Evolutionary conservation across 1,140 invertebrate species (phyloP).

Genomic region (Wasmannia auropunctata): DNA sequence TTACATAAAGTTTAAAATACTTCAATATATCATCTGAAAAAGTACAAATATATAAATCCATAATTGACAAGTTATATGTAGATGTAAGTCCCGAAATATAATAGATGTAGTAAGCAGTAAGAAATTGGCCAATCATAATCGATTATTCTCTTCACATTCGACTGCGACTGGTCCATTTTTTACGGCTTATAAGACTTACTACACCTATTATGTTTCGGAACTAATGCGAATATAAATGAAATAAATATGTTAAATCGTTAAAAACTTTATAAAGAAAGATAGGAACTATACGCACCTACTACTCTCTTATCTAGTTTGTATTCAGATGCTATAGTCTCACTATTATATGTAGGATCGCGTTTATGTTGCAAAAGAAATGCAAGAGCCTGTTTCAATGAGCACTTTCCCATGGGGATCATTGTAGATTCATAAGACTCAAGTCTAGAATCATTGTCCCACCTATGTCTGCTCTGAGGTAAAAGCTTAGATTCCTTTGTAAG

Average conservation of each 20-base stretch:
- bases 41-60: neutral
- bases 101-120: too few species aligned
- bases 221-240: neutral
- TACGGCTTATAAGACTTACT: too few species aligned
- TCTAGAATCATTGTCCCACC: constrained; percentile 76
- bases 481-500: constrained; percentile 55
- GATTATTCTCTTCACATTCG: too few species aligned
- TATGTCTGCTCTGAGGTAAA: constrained; percentile 83
- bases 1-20: constrained; percentile 36
- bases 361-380: constrained; percentile 88
- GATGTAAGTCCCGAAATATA: neutral
- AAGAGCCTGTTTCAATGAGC: constrained; percentile 80
- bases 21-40: constrained; percentile 59
- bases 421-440: constrained; percentile 72
- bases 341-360: constrained; percentile 86
- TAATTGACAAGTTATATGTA: neutral
- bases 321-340: constrained; percentile 87
- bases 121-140: too few species aligned
- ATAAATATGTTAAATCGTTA: neutral
- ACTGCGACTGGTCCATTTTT: too few species aligned
- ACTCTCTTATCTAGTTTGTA: constrained; percentile 88
- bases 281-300: constrained; percentile 84
- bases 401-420: constrained; percentile 79
- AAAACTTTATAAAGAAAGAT: constrained; percentile 3
- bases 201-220: too few species aligned